phyloP scores from a whole-genome alignment of 2,113 vertebrate genomes.

The Prionailurus bengalensis region DNA sequence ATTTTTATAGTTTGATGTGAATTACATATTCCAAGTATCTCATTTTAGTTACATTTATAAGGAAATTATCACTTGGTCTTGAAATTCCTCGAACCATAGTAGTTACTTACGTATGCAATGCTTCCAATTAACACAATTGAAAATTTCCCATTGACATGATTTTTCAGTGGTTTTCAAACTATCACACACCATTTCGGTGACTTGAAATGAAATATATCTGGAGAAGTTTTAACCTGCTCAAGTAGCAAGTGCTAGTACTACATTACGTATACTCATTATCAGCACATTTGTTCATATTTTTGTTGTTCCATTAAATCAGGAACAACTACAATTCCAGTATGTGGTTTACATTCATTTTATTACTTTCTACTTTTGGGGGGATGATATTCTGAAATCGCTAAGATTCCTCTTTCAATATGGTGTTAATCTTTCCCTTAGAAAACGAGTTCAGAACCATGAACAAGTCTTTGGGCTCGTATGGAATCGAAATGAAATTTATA shows the following conservation, averaged over 20 bases:
- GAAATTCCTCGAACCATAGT: conserved; percentile 54
- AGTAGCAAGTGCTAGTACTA: background rate
- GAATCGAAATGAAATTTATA: background rate
- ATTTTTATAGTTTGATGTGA: conserved; percentile 68
- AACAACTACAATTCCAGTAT: background rate
- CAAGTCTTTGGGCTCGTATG: background rate
- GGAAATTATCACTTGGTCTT: conserved; percentile 55
- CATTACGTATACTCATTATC: background rate
- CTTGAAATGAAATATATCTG: background rate
- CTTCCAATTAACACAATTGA: conserved; percentile 64
- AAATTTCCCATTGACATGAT: conserved; percentile 12
- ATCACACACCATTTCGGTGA: background rate
- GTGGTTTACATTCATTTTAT: background rate
- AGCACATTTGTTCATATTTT: background rate
- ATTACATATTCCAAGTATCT: conserved; percentile 71
- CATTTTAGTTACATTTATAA: conserved; percentile 55
- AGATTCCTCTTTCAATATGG: background rate
- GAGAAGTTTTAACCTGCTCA: background rate
- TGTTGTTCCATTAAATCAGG: background rate
- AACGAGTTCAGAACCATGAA: background rate
- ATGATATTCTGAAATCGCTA: background rate
- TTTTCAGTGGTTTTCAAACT: background rate
- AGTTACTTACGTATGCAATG: conserved; percentile 41
- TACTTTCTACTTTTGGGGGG: background rate
- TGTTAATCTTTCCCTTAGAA: background rate